Evolutionary conservation across 2,797 vertebrate genomes (phyloP).

Genomic region (Tauraco hartlaubi): DNA sequence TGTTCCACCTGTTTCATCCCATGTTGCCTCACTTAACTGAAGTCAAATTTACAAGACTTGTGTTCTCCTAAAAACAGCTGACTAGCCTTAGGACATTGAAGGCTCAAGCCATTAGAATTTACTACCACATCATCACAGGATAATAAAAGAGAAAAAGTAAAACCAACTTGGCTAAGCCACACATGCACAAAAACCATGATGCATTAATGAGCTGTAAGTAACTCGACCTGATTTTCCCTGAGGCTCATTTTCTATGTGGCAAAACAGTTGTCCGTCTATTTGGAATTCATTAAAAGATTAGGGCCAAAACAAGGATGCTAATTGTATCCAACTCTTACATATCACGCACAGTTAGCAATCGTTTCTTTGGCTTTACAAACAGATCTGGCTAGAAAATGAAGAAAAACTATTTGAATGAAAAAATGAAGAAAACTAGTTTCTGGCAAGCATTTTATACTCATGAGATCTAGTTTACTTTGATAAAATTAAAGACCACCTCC

Average conservation of each 20-base stretch:
- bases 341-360: conserved; percentile 1
- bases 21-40: neutral
- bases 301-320: neutral
- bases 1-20: neutral
- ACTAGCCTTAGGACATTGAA: neutral
- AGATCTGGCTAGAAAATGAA: conserved; percentile 24
- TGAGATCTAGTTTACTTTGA: conserved; percentile 58
- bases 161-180: neutral
- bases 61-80: neutral
- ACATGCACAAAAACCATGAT: neutral
- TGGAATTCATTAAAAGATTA: neutral
- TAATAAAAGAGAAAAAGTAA: neutral
- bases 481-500: conserved; percentile 69
- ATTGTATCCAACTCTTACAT: conserved; percentile 5
- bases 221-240: neutral
- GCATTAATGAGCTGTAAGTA: neutral
- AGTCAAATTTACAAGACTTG: neutral
- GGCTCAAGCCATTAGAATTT: neutral
- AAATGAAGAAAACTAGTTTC: conserved; percentile 46
- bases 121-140: neutral
- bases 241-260: neutral
- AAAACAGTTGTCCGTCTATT: neutral
- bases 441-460: conserved; percentile 32
- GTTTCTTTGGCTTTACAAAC: conserved; percentile 54
- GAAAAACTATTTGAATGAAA: conserved; percentile 14